A percentile compares a stretch with the other conserved stretches of the same genome.
Conservation (phyloP, 1,140 invertebrate genomes). For the Hypsibius dujardini region DNA sequence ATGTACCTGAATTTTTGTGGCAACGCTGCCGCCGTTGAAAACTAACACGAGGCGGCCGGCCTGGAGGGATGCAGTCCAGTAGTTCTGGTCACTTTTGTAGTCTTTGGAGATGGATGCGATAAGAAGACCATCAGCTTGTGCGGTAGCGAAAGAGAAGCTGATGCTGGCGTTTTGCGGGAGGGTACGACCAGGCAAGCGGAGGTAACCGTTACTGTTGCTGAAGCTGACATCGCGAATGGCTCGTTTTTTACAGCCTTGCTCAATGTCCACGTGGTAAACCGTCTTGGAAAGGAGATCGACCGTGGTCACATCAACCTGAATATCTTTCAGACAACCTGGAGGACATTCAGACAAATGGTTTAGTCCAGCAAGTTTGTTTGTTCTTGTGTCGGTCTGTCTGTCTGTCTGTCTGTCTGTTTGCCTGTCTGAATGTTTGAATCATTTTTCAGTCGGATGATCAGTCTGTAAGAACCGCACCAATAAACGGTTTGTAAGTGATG, state of each 20-base stretch:
- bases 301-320: constrained; percentile 51
- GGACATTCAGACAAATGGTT: too few species aligned
- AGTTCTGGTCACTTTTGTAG: constrained; percentile 35
- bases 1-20: constrained; percentile 29
- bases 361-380: too few species aligned
- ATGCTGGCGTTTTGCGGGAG: constrained; percentile 45
- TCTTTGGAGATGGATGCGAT: constrained; percentile 18
- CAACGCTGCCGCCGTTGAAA: constrained; percentile 49
- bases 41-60: constrained; percentile 46
- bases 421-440: too few species aligned
- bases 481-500: constrained; percentile 41
- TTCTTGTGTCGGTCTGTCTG: too few species aligned
- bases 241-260: constrained; percentile 50
- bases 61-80: constrained; percentile 47
- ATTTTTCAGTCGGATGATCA: too few species aligned
- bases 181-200: constrained; percentile 49
- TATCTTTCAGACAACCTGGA: constrained; percentile 51
- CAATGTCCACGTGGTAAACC: constrained; percentile 49
- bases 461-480: constrained; percentile 32
- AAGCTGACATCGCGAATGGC: constrained; percentile 48
- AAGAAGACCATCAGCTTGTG: constrained; percentile 48
- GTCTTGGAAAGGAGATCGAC: constrained; percentile 45
- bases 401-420: too few species aligned
- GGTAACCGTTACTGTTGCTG: constrained; percentile 50
- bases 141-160: constrained; percentile 58